These are phyloP conservation scores for Aegithalos caudatus DNA, from an alignment of 2,113 vertebrate species.

Conservation along the genomic window DNA sequence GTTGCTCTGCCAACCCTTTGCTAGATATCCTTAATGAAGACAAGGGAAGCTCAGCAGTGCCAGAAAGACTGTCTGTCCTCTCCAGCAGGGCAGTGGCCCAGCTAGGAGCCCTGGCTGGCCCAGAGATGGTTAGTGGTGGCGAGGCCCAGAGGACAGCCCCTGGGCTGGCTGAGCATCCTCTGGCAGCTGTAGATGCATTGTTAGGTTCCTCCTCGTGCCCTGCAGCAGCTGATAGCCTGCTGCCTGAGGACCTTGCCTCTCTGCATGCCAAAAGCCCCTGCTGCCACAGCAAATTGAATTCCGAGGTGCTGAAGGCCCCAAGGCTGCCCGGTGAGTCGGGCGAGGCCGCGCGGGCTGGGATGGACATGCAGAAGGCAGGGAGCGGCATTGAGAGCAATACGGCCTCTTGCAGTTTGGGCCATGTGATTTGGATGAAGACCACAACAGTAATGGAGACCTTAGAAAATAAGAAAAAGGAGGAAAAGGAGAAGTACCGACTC, in stretches of 20 bases:
- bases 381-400: fast-evolving
- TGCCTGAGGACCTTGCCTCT: background rate
- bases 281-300: fast-evolving
- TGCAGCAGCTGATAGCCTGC: fast-evolving
- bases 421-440: background rate
- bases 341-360: background rate
- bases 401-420: background rate
- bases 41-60: background rate
- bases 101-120: background rate
- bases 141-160: background rate
- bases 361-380: fast-evolving
- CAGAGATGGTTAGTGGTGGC: background rate
- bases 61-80: background rate
- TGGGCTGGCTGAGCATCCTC: background rate
- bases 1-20: background rate
- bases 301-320: background rate
- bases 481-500: conserved; percentile 40
- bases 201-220: fast-evolving
- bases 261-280: background rate
- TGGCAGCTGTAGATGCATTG: background rate
- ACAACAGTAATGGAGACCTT: background rate
- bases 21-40: background rate
- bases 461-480: conserved; percentile 30
- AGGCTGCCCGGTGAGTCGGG: fast-evolving
- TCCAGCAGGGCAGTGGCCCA: background rate